Percentiles rank a stretch among this genome's conserved stretches.
These are phyloP conservation scores for Albula goreensis DNA, from an alignment of 2,113 vertebrate species.

Conservation along the genomic window DNA sequence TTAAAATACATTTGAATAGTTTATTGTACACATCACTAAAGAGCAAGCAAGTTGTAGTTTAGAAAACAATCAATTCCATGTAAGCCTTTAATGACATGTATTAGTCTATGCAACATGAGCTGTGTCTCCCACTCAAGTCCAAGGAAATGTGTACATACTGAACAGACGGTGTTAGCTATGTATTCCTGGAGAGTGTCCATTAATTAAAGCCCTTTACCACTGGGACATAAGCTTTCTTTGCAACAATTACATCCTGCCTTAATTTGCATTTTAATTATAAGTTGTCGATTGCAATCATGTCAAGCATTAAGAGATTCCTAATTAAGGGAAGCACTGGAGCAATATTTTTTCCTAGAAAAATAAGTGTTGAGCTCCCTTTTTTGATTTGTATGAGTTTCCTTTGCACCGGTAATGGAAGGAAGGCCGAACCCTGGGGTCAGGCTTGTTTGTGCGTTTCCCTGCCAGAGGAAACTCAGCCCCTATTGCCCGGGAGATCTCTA, in stretches of 20 bases:
- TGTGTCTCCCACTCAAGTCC: slow-evolving; percentile 9
- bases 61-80: neutral
- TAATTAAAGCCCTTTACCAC: slow-evolving; percentile 45
- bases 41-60: neutral
- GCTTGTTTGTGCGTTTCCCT: neutral
- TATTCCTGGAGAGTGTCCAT: slow-evolving; percentile 40
- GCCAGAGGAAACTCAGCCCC: neutral
- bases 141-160: slow-evolving; percentile 25
- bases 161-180: slow-evolving; percentile 25
- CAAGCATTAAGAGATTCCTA: slow-evolving; percentile 58
- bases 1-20: neutral
- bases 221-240: slow-evolving; percentile 41
- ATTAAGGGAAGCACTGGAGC: slow-evolving; percentile 55
- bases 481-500: neutral
- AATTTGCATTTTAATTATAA: slow-evolving; percentile 67
- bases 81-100: slow-evolving; percentile 14
- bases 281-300: slow-evolving; percentile 52
- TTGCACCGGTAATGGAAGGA: neutral
- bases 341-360: slow-evolving; percentile 43
- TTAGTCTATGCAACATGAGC: slow-evolving; percentile 5
- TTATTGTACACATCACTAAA: neutral
- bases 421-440: neutral
- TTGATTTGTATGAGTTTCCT: slow-evolving; percentile 8
- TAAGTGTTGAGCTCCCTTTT: slow-evolving; percentile 29
- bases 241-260: slow-evolving; percentile 50